phyloP scores from a whole-genome alignment of 2,888 invertebrate species.

The Aphodius granarius region DNA sequence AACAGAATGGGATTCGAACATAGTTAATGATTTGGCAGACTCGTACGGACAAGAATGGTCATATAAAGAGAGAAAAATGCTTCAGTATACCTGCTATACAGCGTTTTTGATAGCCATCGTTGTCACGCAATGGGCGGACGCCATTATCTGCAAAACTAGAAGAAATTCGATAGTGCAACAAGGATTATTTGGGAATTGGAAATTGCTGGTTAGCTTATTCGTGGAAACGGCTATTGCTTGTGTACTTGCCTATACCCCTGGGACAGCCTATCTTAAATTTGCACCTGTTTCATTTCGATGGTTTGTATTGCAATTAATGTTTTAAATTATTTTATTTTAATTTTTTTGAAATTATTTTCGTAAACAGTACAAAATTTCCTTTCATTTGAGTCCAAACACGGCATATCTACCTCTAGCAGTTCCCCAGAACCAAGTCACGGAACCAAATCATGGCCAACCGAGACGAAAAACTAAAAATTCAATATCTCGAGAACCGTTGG shows the following conservation, averaged over 20 bases:
- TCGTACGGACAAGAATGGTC: slow-evolving; percentile 83
- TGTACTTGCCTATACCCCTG: slow-evolving; percentile 68
- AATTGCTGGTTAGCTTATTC: slow-evolving; percentile 63
- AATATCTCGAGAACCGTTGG: neutral
- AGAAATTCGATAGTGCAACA: slow-evolving; percentile 74
- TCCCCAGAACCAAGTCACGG: neutral
- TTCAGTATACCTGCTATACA: slow-evolving; percentile 80
- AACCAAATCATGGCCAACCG: neutral
- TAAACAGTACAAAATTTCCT: neutral
- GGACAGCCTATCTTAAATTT: slow-evolving; percentile 65
- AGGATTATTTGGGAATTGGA: slow-evolving; percentile 58
- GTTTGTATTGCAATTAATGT: too few species aligned
- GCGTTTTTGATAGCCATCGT: slow-evolving; percentile 83
- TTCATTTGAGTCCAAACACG: neutral
- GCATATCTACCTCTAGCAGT: neutral
- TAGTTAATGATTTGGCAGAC: slow-evolving; percentile 67
- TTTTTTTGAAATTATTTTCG: neutral
- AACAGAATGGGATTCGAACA: slow-evolving; percentile 73
- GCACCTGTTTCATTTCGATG: slow-evolving; percentile 69
- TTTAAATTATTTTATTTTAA: too few species aligned
- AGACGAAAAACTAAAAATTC: neutral
- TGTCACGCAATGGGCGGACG: slow-evolving; percentile 77
- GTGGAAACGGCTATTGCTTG: slow-evolving; percentile 68
- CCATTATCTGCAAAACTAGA: slow-evolving; percentile 79
- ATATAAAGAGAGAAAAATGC: slow-evolving; percentile 67